Base-by-base conservation (phyloP, 2,797 vertebrate genomes). In the Propithecus deckenii region DNA sequence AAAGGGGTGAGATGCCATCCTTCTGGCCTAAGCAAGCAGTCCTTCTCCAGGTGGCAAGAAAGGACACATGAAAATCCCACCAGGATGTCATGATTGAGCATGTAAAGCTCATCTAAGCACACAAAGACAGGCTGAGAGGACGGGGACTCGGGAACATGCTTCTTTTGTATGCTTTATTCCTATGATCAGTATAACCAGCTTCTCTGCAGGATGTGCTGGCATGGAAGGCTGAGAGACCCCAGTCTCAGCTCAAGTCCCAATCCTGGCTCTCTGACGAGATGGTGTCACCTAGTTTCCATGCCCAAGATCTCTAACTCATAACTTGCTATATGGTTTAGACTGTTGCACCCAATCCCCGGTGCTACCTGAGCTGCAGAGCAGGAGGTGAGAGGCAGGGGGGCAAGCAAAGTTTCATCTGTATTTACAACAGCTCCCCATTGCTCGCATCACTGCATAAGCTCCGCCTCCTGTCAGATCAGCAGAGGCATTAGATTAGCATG, bases 101-200 rank as follows among this genome's bases (percentile, higher is more conserved):
- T 17, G 32, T 4, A 43, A 72, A 30, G 13, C 14, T 81, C 43
- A 67, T 55, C 43, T 52, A 63, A 90, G 71, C 22, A 55, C 4
- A 38, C 22, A 5, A 48, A 32, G 57, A 72, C 18, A 35, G 67
- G 30, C 23, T n/a, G 32, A 74, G 35, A 63, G 18, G 43, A 46
- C 1, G 1, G 25, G 7, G 1, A 22, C 3, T 41, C 17, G 38
- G 71, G 4, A 38, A 20, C 13, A 52, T 22, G 6, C 11, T 59
- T 72, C 35, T 74, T 63, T 90, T 78, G 46, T 75, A 52, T 18
- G 9, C 11, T 25, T 65, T 71, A 87, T 80, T 83, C 20, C 22
- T 69, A 15, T 8, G 35, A 38, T 18, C 13, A 9, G 55, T 50
- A 15, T 32, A 20, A 65, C 3, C 43, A 59, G 38, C 55, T 89